Base-by-base conservation (phyloP, 37 sponge, comb jelly and placozoan species). In the Tethya wilhelma region DNA sequence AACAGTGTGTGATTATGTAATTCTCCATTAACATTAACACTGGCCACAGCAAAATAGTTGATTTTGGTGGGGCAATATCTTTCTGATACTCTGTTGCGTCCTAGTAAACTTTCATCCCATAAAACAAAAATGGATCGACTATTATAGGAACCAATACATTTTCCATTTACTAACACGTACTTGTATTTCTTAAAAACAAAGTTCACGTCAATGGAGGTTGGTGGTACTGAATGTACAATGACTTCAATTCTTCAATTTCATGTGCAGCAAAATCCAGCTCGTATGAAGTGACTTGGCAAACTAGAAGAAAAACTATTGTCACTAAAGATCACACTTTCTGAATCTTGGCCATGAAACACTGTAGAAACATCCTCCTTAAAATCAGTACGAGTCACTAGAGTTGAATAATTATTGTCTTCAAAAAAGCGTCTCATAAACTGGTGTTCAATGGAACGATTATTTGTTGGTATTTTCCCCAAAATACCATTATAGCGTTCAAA, bases 401-500 rank as follows among this genome's bases (percentile, higher is more conserved):
- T n/a, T 26, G 22, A n/a, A 26, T 8, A 26, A 60, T 26, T 6
- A 60, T 60, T n/a, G n/a, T 86, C 86, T 1, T 38, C 7, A 14
- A 60, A 38, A 59, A 85, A 70, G 4, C 69, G 56, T 7, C 69
- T 17, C 75, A 73, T 82, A 44, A 82, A 22, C 8, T 82, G 73
- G 7, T 28, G 41, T 59, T 82, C 83, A 59, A 82, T 43, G 1
- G 63, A 60, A 1, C 65, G 49, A 43, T 82, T 82, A 53, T 82
- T 82, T 22, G 32, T 71, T 43, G 83, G 74, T 17, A 62, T 4
- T 0, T 26, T 28, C 12, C 46, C 74, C 53, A 85, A 25, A 29
- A 77, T 44, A 0, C 85, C 85, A 77, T 85, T 85, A 38, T 70
- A 85, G 14, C 78, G 31, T 43, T 85, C 70, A 58, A 77, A 77